Conservation (phyloP, 2,797 vertebrate species). For the Hydrolagus colliei region DNA sequence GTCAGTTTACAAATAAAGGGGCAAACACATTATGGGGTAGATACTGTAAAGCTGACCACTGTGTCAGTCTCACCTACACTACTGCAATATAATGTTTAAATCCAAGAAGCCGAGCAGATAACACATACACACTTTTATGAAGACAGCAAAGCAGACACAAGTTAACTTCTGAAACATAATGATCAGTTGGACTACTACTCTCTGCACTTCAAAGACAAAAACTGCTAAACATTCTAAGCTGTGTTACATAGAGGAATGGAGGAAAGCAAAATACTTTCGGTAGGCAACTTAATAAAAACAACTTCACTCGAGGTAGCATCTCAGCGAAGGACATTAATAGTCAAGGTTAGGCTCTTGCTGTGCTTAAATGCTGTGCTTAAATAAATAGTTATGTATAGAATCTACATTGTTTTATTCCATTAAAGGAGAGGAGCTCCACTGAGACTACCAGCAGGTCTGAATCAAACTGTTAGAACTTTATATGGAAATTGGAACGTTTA, state of each 20-base stretch:
- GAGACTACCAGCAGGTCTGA: neutral
- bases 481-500: neutral
- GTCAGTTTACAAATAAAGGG: slow-evolving; percentile 13
- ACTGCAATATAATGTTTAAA: neutral
- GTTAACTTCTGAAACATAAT: neutral
- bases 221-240: no score
- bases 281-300: no score
- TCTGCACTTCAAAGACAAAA: no score
- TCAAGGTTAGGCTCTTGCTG: no score
- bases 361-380: no score
- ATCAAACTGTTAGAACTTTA: neutral
- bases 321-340: no score
- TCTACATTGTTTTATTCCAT: no score
- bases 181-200: neutral
- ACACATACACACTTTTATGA: neutral
- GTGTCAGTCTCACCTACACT: neutral
- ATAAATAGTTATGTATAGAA: no score
- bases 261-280: no score
- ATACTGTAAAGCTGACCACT: neutral
- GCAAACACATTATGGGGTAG: neutral
- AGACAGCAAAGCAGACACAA: neutral
- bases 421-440: no score
- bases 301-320: no score
- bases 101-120: neutral
- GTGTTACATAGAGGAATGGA: no score